A percentile compares a stretch with the other conserved stretches of the same genome.
Conservation (phyloP, 2,888 invertebrate species). For the Margaritifera margaritifera region DNA sequence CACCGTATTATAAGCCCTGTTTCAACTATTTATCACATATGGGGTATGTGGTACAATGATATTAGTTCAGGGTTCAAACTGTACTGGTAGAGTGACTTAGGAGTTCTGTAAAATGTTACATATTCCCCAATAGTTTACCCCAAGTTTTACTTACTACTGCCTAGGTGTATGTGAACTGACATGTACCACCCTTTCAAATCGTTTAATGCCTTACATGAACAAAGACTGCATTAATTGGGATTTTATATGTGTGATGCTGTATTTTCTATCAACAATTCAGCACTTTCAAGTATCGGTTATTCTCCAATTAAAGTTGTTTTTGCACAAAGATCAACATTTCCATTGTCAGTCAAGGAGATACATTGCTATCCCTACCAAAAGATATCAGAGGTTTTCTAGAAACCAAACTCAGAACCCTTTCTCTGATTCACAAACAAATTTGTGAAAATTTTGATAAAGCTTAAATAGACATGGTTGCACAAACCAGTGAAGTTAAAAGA, state of each 20-base stretch:
- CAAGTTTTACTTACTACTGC: slow-evolving; percentile 24
- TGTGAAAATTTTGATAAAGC: slow-evolving; percentile 4
- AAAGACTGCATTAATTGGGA: slow-evolving; percentile 17
- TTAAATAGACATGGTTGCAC: slow-evolving; percentile 13
- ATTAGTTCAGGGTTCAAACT: slow-evolving; percentile 21
- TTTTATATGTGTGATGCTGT: slow-evolving; percentile 15
- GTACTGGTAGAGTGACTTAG: slow-evolving; percentile 15
- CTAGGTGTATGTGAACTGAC: slow-evolving; percentile 17
- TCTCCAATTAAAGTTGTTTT: slow-evolving; percentile 33
- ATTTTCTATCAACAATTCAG: slow-evolving; percentile 33
- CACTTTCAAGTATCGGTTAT: slow-evolving; percentile 19
- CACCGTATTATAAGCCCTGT: no score
- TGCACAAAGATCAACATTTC: slow-evolving; percentile 26
- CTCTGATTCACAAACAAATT: slow-evolving; percentile 5
- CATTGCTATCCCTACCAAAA: slow-evolving; percentile 1
- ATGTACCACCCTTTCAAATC: slow-evolving; percentile 17
- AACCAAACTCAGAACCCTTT: background rate
- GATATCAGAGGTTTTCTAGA: slow-evolving; percentile 6
- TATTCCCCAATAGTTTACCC: slow-evolving; percentile 27
- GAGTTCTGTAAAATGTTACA: slow-evolving; percentile 25
- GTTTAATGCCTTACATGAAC: slow-evolving; percentile 28
- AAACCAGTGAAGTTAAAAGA: slow-evolving; percentile 9
- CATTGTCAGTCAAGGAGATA: background rate
- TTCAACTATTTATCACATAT: slow-evolving; percentile 4
- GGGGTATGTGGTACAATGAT: slow-evolving; percentile 22